Evolutionary conservation across 1,140 invertebrate species (phyloP), one percentile per base, ranked within the genome.

Genomic region (Goniozus legneri): DNA sequence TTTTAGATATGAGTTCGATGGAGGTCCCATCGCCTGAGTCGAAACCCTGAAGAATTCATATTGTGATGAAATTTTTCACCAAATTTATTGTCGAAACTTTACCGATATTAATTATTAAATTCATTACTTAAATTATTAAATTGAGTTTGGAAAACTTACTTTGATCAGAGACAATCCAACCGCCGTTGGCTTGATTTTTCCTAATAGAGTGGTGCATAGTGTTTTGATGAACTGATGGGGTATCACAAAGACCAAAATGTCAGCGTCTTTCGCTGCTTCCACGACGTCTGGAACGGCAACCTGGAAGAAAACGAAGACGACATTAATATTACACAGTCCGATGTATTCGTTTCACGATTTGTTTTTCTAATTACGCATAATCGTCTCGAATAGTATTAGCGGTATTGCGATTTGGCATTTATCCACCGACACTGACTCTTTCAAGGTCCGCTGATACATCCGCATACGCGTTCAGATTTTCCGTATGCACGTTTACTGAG

Each of bases 181-280:
- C 16, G 87, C 86, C 31, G 67, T 77, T 24, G 79, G 55, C 60
- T 91, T 92, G 10, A 90, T 79, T 58, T 85, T 84, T 12, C 83
- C 86, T 19, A 80, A 72, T 33, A 91, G 58, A 8, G 79, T 75
- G 10, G 79, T 67, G 58, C 86, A 89, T 4, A 87, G 74, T 12
- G 75, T 75, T 24, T 75, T 69, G 35, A 92, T 84, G 73, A 91
- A 91, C 71, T 92, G 89, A 76, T 92, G 90, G 24, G 90, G 90
- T 24, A 92, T 67, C n/a, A 92, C 90, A 69, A 92, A 92, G 22
- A 92, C 78, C 2, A 92, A 73, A 47, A 92, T 83, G 67, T 92
- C 89, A 3, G 89, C 87, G 56, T 87, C 84, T 52, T 84, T 78
- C 0, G 82, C 82, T 24, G 87, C 79, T 52, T 89, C 83, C 1